Conservation (phyloP, 2,888 invertebrate genomes). For the Caenorhabditis sp. region DNA sequence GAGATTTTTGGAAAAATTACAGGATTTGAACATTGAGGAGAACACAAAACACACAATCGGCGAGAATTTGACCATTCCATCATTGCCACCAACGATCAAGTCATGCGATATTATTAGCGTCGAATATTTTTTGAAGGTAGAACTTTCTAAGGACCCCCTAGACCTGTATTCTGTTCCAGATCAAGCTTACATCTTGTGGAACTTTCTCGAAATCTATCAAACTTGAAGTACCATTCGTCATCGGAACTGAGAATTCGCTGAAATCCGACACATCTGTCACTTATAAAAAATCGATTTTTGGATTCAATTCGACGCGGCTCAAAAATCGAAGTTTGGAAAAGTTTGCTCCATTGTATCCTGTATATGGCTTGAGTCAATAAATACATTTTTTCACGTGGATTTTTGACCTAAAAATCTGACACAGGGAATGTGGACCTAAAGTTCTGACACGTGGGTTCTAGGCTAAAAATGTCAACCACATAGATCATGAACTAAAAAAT, state of each 20-base stretch:
- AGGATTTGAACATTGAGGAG: constrained; percentile 13
- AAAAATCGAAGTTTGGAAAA: constrained; percentile 23
- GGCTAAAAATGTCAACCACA: too few species aligned
- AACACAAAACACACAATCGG: constrained; percentile 14
- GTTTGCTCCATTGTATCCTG: background rate
- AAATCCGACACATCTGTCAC: background rate
- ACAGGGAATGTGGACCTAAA: too few species aligned
- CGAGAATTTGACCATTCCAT: constrained; percentile 9
- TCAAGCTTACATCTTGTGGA: constrained; percentile 26
- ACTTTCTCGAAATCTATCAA: constrained; percentile 19
- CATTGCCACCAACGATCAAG: constrained; percentile 24
- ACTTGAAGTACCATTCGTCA: constrained; percentile 25
- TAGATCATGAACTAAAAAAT: too few species aligned
- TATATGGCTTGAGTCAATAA: background rate
- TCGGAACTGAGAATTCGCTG: constrained; percentile 9
- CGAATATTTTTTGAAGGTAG: constrained; percentile 25
- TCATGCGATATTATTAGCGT: constrained; percentile 33
- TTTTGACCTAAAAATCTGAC: too few species aligned
- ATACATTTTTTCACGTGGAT: background rate
- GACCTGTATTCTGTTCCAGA: too few species aligned
- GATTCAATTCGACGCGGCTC: constrained; percentile 16
- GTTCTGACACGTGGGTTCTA: too few species aligned
- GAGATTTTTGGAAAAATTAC: constrained; percentile 12
- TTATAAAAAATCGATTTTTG: constrained; percentile 34
- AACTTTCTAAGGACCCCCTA: background rate